Evolutionary conservation across 2,888 invertebrate species (phyloP).

Genomic region (Rosalia funebris): DNA sequence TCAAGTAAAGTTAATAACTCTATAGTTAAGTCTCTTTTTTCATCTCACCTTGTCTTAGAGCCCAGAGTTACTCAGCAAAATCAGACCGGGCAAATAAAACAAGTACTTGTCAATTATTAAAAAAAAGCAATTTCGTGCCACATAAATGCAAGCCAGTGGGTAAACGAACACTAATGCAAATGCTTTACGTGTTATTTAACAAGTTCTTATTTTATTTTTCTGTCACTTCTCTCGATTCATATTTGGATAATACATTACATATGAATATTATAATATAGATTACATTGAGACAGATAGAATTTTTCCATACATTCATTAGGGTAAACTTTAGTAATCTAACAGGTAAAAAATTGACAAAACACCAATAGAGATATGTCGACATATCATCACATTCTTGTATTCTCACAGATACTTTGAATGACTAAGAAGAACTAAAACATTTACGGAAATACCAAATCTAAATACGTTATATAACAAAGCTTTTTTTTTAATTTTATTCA

Average conservation of each 20-base stretch:
- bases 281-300: slow-evolving; percentile 8
- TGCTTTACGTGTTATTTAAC: not conserved
- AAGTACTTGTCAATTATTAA: no score
- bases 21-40: no score
- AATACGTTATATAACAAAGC: not conserved
- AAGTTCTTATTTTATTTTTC: not conserved
- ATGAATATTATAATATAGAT: not conserved
- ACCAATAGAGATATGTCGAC: slow-evolving; percentile 10
- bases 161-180: not conserved
- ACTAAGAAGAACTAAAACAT: not conserved
- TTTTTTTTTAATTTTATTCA: no score
- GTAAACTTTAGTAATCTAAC: no score
- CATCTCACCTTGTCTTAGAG: no score
- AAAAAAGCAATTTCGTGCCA: no score
- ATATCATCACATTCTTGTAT: slow-evolving; percentile 12
- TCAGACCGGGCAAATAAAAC: no score
- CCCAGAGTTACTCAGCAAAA: no score
- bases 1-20: no score
- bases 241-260: not conserved
- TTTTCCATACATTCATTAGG: slow-evolving; percentile 12
- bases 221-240: not conserved
- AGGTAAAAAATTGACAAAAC: slow-evolving; percentile 23
- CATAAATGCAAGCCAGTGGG: not conserved
- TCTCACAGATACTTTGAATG: slow-evolving; percentile 4
- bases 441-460: not conserved